A percentile compares a stretch with the other conserved stretches of the same genome.
Evolutionary conservation across 2,888 invertebrate genomes (phyloP).

Genomic region (Sesia bembeciformis): DNA sequence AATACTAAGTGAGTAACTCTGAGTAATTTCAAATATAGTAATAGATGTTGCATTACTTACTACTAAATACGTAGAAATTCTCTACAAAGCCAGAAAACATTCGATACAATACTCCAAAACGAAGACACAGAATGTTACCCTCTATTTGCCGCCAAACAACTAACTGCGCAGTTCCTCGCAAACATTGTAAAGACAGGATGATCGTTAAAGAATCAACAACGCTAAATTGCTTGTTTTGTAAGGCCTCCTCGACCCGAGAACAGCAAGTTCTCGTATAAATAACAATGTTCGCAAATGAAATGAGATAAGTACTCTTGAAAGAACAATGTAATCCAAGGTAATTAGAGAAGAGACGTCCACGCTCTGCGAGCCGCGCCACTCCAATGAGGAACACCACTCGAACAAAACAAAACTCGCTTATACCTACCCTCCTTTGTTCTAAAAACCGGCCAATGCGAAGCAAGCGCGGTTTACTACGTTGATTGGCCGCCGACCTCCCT

Average conservation of each 20-base stretch:
- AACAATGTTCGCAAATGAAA: conserved; percentile 61
- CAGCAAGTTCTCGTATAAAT: conserved; percentile 47
- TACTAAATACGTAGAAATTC: no score
- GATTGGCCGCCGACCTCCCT: conserved; percentile 71
- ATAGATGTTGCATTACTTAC: no score
- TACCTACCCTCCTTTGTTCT: conserved; percentile 71
- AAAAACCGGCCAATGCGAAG: conserved; percentile 68
- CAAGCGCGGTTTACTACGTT: conserved; percentile 61
- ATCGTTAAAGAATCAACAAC: conserved; percentile 47
- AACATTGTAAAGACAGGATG: conserved; percentile 32
- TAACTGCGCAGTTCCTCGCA: conserved; percentile 34
- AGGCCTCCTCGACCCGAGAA: conserved; percentile 33
- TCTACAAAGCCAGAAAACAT: no score
- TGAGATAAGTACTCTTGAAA: conserved; percentile 37
- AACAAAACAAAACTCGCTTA: conserved; percentile 70
- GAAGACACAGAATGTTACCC: not conserved
- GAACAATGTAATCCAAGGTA: conserved; percentile 55
- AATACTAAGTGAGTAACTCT: no score
- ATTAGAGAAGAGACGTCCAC: conserved; percentile 63
- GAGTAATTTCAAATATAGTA: no score
- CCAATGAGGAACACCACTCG: conserved; percentile 63
- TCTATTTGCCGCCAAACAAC: not conserved
- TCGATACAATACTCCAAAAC: no score
- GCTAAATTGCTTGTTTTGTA: conserved; percentile 63
- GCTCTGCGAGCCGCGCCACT: conserved; percentile 47